Evolutionary conservation across 1,140 invertebrate genomes (phyloP).

Genomic region (Drosophila bocki): DNA sequence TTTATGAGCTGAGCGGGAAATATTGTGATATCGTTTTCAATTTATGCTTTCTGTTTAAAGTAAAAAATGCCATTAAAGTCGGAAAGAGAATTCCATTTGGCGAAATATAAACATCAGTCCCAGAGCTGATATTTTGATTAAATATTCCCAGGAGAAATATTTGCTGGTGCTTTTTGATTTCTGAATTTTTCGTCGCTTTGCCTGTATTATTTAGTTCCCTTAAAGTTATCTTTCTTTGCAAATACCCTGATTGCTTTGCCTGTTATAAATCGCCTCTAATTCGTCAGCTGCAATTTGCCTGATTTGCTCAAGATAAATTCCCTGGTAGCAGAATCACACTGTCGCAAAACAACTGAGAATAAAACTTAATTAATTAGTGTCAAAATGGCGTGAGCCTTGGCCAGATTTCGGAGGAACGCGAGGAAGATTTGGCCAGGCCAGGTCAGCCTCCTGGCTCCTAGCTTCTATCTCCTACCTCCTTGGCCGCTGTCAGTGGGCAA

Average conservation of each 20-base stretch:
- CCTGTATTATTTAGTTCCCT: not conserved
- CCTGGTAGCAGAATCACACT: constrained; percentile 1
- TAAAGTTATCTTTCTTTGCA: not conserved
- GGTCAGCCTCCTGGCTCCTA: constrained; percentile 13
- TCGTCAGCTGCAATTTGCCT: constrained; percentile 33
- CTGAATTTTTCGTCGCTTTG: not conserved
- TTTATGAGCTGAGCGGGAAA: constrained; percentile 50
- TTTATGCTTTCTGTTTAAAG: constrained; percentile 35
- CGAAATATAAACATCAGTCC: not conserved
- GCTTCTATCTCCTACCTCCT: constrained; percentile 7
- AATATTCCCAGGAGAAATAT: not conserved
- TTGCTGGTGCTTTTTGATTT: not conserved
- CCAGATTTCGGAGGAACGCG: constrained; percentile 12
- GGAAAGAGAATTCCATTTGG: not conserved
- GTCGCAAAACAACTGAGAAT: constrained; percentile 30
- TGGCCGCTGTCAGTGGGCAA: constrained; percentile 74
- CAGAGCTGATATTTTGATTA: not conserved
- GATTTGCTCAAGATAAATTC: constrained; percentile 55
- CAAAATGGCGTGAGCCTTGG: constrained; percentile 57
- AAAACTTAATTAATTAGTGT: constrained; percentile 82
- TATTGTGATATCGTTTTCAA: constrained; percentile 50
- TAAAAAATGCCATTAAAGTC: constrained; percentile 16
- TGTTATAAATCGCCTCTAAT: constrained; percentile 40
- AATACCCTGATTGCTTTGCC: no score
- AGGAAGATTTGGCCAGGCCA: constrained; percentile 5